Conservation (phyloP, 2,888 invertebrate species). For the Steinernema hermaphroditum region DNA sequence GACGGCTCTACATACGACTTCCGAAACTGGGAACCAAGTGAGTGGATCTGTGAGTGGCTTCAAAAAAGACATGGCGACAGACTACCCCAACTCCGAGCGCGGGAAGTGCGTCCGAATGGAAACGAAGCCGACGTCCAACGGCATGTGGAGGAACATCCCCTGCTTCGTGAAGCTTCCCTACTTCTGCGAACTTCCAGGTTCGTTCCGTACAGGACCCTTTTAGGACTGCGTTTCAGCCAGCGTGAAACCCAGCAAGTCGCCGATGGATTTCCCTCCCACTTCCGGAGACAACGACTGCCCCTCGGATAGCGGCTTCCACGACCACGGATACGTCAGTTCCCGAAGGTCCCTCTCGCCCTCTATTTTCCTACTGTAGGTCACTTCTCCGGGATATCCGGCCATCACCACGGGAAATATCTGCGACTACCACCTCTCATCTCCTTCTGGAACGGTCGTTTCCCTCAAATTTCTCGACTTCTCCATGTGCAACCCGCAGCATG, state of each 20-base stretch:
- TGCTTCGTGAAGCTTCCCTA: background rate
- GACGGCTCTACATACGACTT: background rate
- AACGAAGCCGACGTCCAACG: conserved; percentile 8
- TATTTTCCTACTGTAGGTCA: background rate
- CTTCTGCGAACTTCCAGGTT: conserved; percentile 23
- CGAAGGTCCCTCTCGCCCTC: background rate
- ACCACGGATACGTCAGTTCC: conserved; percentile 8
- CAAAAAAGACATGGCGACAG: too few relatives aligned
- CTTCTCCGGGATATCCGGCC: conserved; percentile 12
- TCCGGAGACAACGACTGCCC: conserved; percentile 23
- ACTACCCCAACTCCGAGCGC: background rate
- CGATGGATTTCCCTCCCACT: conserved; percentile 21
- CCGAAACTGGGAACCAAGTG: background rate
- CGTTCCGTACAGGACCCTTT: background rate
- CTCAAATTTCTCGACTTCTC: conserved; percentile 18
- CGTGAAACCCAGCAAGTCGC: conserved; percentile 4
- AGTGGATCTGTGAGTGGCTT: too few relatives aligned
- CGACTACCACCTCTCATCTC: background rate
- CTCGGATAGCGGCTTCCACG: background rate
- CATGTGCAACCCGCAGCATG: conserved; percentile 20
- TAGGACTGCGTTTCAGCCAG: background rate
- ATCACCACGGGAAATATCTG: conserved; percentile 20
- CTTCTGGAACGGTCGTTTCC: background rate
- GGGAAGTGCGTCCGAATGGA: conserved; percentile 13
- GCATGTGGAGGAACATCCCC: background rate